Evolutionary conservation across 2,888 invertebrate genomes (phyloP).

Genomic region (Leptopilina myrica): DNA sequence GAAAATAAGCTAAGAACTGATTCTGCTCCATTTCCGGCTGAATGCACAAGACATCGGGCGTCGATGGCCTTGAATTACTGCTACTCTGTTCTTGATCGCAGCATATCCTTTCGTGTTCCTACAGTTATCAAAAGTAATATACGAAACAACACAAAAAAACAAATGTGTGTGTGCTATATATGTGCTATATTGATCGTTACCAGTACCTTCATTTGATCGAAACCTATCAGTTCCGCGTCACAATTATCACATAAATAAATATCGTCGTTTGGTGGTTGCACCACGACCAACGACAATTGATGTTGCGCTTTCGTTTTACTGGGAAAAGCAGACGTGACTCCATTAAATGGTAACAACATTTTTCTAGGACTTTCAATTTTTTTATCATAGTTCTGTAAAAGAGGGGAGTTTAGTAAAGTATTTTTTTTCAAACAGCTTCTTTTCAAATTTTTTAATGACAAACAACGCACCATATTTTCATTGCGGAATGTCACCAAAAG

Average conservation of each 20-base stretch:
- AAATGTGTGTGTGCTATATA: too few species aligned
- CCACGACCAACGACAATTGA: conserved; percentile 76
- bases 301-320: conserved; percentile 67
- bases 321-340: conserved; percentile 58
- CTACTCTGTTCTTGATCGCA: conserved; percentile 72
- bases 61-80: conserved; percentile 76
- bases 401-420: not conserved
- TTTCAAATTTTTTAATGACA: too few species aligned
- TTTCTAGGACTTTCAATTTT: conserved; percentile 73
- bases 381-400: conserved; percentile 73
- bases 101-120: conserved; percentile 78
- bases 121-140: conserved; percentile 51
- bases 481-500: conserved; percentile 86
- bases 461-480: conserved; percentile 81
- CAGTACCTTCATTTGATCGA: conserved; percentile 78
- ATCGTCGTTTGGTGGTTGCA: conserved; percentile 80
- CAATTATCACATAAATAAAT: conserved; percentile 87
- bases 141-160: not conserved
- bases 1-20: conserved; percentile 78
- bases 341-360: conserved; percentile 75
- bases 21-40: conserved; percentile 68
- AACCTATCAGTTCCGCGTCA: conserved; percentile 84
- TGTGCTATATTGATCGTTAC: conserved; percentile 14
- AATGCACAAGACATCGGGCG: conserved; percentile 62
- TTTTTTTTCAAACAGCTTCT: not conserved